Evolutionary conservation across 1,140 invertebrate species (phyloP).

Genomic region (Cherax destructor): DNA sequence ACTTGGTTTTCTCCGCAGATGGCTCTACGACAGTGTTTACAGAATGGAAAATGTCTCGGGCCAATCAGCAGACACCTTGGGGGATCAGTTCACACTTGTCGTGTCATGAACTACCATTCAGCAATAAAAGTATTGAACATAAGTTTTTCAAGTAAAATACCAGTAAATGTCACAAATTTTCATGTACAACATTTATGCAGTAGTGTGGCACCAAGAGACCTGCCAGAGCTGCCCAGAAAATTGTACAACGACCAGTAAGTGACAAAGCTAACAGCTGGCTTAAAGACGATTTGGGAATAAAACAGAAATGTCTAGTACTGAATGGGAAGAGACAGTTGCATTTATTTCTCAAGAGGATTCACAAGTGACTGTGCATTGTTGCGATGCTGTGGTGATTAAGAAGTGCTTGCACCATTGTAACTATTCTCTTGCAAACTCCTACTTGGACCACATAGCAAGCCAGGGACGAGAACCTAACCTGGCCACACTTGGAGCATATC

Average conservation of each 20-base stretch:
- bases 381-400: constrained; percentile 24
- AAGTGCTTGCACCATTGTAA: neutral
- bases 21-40: neutral
- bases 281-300: constrained; percentile 1
- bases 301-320: constrained; percentile 12
- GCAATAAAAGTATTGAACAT: neutral
- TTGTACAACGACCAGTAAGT: neutral
- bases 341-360: neutral
- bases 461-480: constrained; percentile 19
- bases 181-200: neutral
- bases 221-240: neutral
- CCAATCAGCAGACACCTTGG: neutral
- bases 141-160: neutral
- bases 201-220: neutral
- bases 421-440: constrained; percentile 12
- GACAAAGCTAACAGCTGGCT: neutral
- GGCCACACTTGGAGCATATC: constrained; percentile 25
- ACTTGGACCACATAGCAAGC: constrained; percentile 10
- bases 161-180: neutral
- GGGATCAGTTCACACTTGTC: neutral
- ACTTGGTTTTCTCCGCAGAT: neutral
- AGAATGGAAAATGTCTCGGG: neutral
- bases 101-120: neutral
- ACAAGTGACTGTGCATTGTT: neutral
- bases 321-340: constrained; percentile 18